Base-by-base conservation (phyloP, 2,888 invertebrate species). In the Lasioglossum oenotherae region DNA sequence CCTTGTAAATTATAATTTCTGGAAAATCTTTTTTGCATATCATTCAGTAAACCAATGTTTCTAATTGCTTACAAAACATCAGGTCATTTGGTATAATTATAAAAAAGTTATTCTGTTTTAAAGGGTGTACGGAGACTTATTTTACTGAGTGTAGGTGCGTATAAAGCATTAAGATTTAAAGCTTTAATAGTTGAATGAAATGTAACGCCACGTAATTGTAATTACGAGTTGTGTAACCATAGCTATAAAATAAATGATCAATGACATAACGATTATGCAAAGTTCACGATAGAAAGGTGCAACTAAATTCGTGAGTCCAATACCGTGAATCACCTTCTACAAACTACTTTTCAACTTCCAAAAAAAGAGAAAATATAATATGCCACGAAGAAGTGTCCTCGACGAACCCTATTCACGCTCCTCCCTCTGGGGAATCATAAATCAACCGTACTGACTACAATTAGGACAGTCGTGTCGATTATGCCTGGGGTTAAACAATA, bases 401-500 rank as follows among this genome's bases (percentile, higher is more conserved):
- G 49, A 80, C 85, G 57, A 73, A 85, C 57, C 73, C 64, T 64
- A 53, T 67, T 60, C 78, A 23, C 67, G 84, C 60, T 72, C 69
- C 46, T 73, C 86, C 57, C 78, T 31, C 71, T 4, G 35, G 38
- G n/a, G 67, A 57, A 60, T 64, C 86, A 74, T 85, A 85, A 85
- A 85, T 85, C 81, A 85, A 41, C 31, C 75, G 76, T 44, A 53
- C 49, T 57, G 57, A 80, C 77, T 49, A 74, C 74, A 84, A 77
- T 78, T 78, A 78, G 74, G 71, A 38, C 75, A 41, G 35, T 16
- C 46, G 80, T 71, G 69, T 69, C 74, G 46, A 78, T 80, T 85
- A 75, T 44, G 31, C 12, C 27, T n/a, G 74, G 75, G 78, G 85
- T 84, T 82, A 84, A 89, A 83, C 79, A 82, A 90, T 93, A 93